Base-by-base conservation (phyloP, 2,797 vertebrate genomes). In the Alfaro cultratus region DNA sequence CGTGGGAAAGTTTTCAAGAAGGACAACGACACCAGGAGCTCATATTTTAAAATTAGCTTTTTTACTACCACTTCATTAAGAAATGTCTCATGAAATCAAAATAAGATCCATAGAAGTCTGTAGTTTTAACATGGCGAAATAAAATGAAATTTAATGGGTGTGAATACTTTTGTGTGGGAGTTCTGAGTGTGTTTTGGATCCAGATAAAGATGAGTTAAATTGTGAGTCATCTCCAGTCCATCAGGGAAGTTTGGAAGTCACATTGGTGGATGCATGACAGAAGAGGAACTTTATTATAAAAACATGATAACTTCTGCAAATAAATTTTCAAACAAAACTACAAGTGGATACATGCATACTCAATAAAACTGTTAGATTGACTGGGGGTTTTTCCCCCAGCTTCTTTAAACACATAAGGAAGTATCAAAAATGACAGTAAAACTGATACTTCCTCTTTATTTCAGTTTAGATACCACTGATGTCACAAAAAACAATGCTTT, bases 381-480 rank as follows among this genome's bases (percentile, higher is more conserved):
- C 23, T 10, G n/a, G 34, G 11, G 10, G 9, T n/a, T 31, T 71
- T 43, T 8, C 21, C 15, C 12, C 1, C 49, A 10, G 49, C 49
- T 6, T 10, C 60, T 73, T 62, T 55, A 21, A 64, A 1, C 34
- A 11, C 29, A 15, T 36, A 39, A 16, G 62, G 34, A 64, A 64
- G 34, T 64, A 64, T 39, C 8, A 1, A 21, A 9, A 34, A 64
- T 64, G 2, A 64, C 34, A 34, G 31, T 16, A 18, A 16, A 26
- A 12, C 26, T 29, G 1, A n/a, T 47, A 15, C 29, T 73, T 46
- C 2, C 53, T 39, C 43, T 64, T 53, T 51, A 46, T 47, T 70
- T 83, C 49, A 18, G 68, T 73, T 49, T 55, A 60, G 60, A 72
- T 39, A 29, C 43, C 15, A 62, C 11, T 74, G 51, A 47, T 41